Conservation (phyloP, 2,888 invertebrate genomes). For the Caenorhabditis sp. region DNA sequence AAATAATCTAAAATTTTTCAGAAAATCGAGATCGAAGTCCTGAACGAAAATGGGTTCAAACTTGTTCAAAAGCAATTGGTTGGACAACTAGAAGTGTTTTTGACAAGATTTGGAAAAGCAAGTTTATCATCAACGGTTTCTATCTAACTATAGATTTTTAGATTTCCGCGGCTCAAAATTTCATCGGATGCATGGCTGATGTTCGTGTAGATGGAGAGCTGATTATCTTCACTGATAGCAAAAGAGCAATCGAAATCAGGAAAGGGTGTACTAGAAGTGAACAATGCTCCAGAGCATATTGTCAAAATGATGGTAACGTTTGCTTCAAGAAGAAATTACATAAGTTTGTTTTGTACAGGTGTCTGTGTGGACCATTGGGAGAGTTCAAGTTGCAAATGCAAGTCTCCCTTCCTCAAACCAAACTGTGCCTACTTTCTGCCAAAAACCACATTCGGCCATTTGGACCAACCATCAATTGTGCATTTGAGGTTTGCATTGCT, state of each 20-base stretch:
- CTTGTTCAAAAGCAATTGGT: slow-evolving; percentile 17
- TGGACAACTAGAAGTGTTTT: slow-evolving; percentile 54
- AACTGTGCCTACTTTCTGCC: slow-evolving; percentile 74
- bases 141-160: not conserved
- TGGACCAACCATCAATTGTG: slow-evolving; percentile 66
- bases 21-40: slow-evolving; percentile 48
- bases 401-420: slow-evolving; percentile 78
- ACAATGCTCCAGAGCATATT: slow-evolving; percentile 75
- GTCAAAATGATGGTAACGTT: slow-evolving; percentile 72
- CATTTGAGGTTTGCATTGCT: slow-evolving; percentile 54
- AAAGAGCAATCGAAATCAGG: slow-evolving; percentile 61
- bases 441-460: slow-evolving; percentile 80
- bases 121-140: slow-evolving; percentile 8
- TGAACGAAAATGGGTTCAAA: slow-evolving; percentile 46
- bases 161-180: slow-evolving; percentile 62
- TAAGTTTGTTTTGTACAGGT: slow-evolving; percentile 38
- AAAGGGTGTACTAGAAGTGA: slow-evolving; percentile 74
- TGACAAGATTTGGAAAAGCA: slow-evolving; percentile 69
- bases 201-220: slow-evolving; percentile 68
- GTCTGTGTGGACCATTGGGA: slow-evolving; percentile 80
- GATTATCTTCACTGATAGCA: slow-evolving; percentile 63
- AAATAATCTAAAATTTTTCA: slow-evolving; percentile 1
- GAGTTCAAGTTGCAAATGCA: slow-evolving; percentile 75
- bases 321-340: not conserved
- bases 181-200: slow-evolving; percentile 80